Evolutionary conservation across 2,888 invertebrate species (phyloP), one percentile per base, ranked within the genome.

Genomic region (Crematogaster levior): DNA sequence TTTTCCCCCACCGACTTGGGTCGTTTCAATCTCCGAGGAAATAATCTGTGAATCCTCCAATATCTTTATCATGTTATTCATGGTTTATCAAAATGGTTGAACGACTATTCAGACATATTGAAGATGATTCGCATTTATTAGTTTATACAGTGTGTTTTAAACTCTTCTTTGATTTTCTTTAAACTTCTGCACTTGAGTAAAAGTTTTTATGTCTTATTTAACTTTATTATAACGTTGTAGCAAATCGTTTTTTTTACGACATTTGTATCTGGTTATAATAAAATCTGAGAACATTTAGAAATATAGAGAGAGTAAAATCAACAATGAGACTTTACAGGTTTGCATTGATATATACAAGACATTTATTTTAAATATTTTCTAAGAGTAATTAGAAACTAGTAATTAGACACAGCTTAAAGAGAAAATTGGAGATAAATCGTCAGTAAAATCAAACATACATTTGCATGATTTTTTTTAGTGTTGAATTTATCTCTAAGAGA

Each of bases 11-110:
- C 15, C 30, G 1, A 66, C 21, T 80, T 3, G 9, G n/a, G 2
- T 37, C 27, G 48, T 60, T 1, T 66, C 43, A 58, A 1, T 66
- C 18, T 77, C 60, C 30, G 48, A 34, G 18, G 18, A 51, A 15
- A 1, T 56, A 15, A 66, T n/a, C 21, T 0, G n/a, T 27, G 51
- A 10, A 37, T 61, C 18, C 46, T 56, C 72, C 12, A 73, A 74
- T 86, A 86, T 88, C 30, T 12, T 37, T 48, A 12, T 61, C 15
- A 5, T 34, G 9, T 43, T 79, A 53, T 79, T 46, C 40, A 34
- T n/a, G 30, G 15, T 12, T 68, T 43, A 66, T 58, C 15, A 24
- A 34, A 18, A 43, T 77, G 15, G 56, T 30, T 27, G 56, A 43
- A n/a, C 15, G 37, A 21, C 21, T 43, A 51, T 74, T 43, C 37